Conservation (phyloP, 2,888 invertebrate genomes). For the Nomada hirtipes region DNA sequence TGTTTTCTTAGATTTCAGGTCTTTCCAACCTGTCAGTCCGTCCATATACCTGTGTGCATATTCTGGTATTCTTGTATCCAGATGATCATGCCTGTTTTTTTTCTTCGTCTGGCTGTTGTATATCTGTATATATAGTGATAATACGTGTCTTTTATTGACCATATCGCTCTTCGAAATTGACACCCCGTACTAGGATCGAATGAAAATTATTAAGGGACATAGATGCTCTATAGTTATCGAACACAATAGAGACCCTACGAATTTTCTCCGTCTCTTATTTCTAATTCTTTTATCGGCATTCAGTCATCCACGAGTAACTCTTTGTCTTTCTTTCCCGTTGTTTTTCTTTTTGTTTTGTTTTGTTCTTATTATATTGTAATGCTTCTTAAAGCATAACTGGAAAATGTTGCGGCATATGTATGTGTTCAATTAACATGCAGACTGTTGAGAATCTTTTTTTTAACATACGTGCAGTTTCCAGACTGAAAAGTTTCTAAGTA, state of each 20-base stretch:
- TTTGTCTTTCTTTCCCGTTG: neutral
- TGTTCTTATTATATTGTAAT: neutral
- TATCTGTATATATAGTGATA: slow-evolving; percentile 44
- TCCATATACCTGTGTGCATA: slow-evolving; percentile 49
- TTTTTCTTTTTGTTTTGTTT: neutral
- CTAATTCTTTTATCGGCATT: neutral
- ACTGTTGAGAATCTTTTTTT: slow-evolving; percentile 15
- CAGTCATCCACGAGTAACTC: neutral
- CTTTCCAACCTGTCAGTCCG: slow-evolving; percentile 55
- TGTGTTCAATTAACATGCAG: slow-evolving; percentile 20
- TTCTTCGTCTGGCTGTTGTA: slow-evolving; percentile 27
- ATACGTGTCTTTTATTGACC: slow-evolving; percentile 29
- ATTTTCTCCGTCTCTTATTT: slow-evolving; percentile 3
- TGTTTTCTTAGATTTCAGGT: slow-evolving; percentile 39
- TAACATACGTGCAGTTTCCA: neutral
- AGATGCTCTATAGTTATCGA: neutral
- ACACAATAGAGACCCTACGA: slow-evolving; percentile 5
- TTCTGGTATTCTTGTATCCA: slow-evolving; percentile 52
- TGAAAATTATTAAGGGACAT: neutral
- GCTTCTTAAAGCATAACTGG: neutral
- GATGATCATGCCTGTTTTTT: slow-evolving; percentile 36
- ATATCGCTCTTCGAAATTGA: slow-evolving; percentile 25
- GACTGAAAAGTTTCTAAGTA: slow-evolving; percentile 1
- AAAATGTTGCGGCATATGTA: slow-evolving; percentile 1
- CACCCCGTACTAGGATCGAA: slow-evolving; percentile 6